Base-by-base conservation (phyloP, 2,888 invertebrate species). In the Tortricodes alternella region DNA sequence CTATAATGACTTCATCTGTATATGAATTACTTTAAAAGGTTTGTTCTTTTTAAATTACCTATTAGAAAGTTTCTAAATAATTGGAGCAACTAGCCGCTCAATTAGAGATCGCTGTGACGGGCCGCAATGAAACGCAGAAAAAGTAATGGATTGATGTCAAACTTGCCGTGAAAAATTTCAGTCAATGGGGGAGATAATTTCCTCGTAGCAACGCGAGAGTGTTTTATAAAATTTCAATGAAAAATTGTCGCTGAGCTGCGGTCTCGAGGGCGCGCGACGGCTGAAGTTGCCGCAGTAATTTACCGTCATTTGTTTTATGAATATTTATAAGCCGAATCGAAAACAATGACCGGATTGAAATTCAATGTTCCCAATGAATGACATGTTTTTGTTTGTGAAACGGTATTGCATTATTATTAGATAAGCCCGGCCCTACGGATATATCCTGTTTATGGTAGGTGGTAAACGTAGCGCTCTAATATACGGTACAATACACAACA, bases 171-270 rank as follows among this genome's bases (percentile, higher is more conserved):
- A 89, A 89, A 87, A 86, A 83, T 85, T 80, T 83, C 78, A 80
- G 81, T 83, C 87, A 87, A 87, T 86, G 87, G 83, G 83, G 80
- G 80, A 87, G 87, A 87, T 87, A 87, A 88, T 87, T 87, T 83
- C 68, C 75, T 76, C 72, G 70, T 71, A 72, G 77, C 76, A 76
- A 75, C 73, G 76, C 73, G 76, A 76, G 73, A 78, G 81, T 85
- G 78, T 83, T 87, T 82, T 78, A 80, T 78, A 77, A 84, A 84
- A 80, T 80, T 83, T 74, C 74, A 69, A 76, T 85, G 80, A 87
- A 84, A 85, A 83, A 84, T 84, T 73, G 77, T 76, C 72, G 69
- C 67, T 62, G 63, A 57, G 62, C 62, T 63, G 64, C 66, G 68
- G 73, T 68, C 72, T 68, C 67, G 68, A 65, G 74, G 67, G 69